phyloP scores from a whole-genome alignment of 2,888 invertebrate species.

The Caenorhabditis zanzibari region DNA sequence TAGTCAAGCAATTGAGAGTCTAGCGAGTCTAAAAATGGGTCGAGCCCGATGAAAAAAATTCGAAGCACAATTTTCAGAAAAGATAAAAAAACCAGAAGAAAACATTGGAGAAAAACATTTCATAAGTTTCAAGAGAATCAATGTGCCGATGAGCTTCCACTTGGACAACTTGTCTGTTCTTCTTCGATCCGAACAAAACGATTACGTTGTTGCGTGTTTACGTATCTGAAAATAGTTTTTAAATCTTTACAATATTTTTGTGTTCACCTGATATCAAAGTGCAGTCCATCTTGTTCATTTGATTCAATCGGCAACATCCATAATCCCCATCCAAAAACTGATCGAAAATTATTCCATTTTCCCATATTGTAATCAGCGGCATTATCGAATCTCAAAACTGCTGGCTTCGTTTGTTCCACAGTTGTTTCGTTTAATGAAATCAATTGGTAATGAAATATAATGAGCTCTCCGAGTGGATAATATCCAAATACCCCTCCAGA shows the following conservation, averaged over 20 bases:
- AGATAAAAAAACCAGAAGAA: too few relatives aligned
- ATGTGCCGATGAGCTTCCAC: background rate
- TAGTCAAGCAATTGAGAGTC: too few relatives aligned
- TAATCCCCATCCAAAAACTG: constrained; percentile 78
- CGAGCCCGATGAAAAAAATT: too few relatives aligned
- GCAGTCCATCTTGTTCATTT: constrained; percentile 72
- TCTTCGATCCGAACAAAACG: constrained; percentile 48
- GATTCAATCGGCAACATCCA: constrained; percentile 76
- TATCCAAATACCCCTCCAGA: constrained; percentile 62
- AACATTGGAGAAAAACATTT: background rate
- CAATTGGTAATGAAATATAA: constrained; percentile 72
- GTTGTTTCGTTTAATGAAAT: constrained; percentile 78
- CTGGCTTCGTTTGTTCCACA: constrained; percentile 79
- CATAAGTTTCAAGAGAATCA: constrained; percentile 1
- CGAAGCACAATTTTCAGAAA: too few relatives aligned
- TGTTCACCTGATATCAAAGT: constrained; percentile 67
- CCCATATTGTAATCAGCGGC: constrained; percentile 77
- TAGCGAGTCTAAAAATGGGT: too few relatives aligned
- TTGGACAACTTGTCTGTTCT: constrained; percentile 23
- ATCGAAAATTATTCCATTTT: constrained; percentile 67
- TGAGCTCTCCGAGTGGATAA: constrained; percentile 75
- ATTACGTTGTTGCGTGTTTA: constrained; percentile 37
- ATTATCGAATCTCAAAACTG: constrained; percentile 72
- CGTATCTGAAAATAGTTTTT: constrained; percentile 34
- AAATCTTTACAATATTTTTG: background rate